Evolutionary conservation across 1,140 invertebrate species (phyloP).

Genomic region (Ceratitis capitata): DNA sequence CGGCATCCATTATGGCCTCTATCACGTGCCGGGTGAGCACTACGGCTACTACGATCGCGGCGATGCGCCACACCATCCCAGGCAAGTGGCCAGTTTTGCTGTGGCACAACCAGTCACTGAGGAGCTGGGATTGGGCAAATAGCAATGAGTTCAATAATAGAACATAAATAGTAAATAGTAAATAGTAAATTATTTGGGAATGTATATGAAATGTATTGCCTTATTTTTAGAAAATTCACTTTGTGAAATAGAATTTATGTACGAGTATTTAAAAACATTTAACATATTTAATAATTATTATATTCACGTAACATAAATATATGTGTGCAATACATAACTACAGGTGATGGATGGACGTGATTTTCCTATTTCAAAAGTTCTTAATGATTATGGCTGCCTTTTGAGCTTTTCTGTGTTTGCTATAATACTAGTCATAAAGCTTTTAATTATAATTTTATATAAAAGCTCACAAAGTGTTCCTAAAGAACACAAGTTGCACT

Average conservation of each 20-base stretch:
- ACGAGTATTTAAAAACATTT: too few relatives aligned
- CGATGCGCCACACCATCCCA: conserved; percentile 57
- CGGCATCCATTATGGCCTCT: conserved; percentile 61
- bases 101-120: conserved; percentile 50
- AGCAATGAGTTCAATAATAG: too few relatives aligned
- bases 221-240: not conserved
- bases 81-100: conserved; percentile 56
- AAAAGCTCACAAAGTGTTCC: not conserved
- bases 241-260: not conserved
- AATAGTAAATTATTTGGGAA: not conserved
- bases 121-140: conserved; percentile 39
- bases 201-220: too few relatives aligned
- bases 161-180: too few relatives aligned
- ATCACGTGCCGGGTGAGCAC: conserved; percentile 60
- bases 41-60: conserved; percentile 60
- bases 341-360: too few relatives aligned
- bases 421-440: not conserved
- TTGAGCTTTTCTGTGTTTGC: too few relatives aligned
- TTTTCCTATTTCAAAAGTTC: too few relatives aligned
- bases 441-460: too few relatives aligned
- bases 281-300: too few relatives aligned
- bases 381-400: too few relatives aligned
- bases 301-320: too few relatives aligned
- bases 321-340: too few relatives aligned
- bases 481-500: not conserved